Evolutionary conservation across 2,888 invertebrate genomes (phyloP).

Genomic region (Orthonevra nobilis): DNA sequence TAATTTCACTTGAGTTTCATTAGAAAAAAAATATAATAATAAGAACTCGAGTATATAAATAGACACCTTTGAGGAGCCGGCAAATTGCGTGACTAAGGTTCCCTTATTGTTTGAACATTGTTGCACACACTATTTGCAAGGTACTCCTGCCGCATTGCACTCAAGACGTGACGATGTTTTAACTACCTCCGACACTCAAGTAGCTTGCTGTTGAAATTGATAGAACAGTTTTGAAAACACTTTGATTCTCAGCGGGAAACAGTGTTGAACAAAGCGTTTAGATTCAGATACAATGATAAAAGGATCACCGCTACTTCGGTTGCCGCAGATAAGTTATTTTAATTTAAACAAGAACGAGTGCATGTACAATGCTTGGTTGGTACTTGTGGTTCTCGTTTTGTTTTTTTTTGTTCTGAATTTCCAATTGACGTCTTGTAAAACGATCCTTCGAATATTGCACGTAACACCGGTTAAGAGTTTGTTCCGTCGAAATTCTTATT

Average conservation of each 20-base stretch:
- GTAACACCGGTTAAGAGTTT: no score
- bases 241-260: slow-evolving; percentile 37
- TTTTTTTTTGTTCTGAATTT: no score
- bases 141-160: slow-evolving; percentile 53
- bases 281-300: slow-evolving; percentile 9
- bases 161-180: slow-evolving; percentile 24
- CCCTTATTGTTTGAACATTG: slow-evolving; percentile 34
- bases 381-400: no score
- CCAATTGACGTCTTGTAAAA: no score
- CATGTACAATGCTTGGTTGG: no score
- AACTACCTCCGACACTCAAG: slow-evolving; percentile 37
- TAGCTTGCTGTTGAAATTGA: slow-evolving; percentile 33
- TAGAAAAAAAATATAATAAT: slow-evolving; percentile 32
- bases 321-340: no score
- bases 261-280: slow-evolving; percentile 40
- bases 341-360: no score
- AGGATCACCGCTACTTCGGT: not conserved
- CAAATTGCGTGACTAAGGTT: slow-evolving; percentile 59
- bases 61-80: slow-evolving; percentile 63
- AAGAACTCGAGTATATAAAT: slow-evolving; percentile 44
- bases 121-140: slow-evolving; percentile 51
- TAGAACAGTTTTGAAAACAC: slow-evolving; percentile 32
- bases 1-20: slow-evolving; percentile 56
- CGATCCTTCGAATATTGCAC: no score
- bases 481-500: no score